Conservation (phyloP, 2,797 vertebrate genomes). For the Anabacerthia variegaticeps region DNA sequence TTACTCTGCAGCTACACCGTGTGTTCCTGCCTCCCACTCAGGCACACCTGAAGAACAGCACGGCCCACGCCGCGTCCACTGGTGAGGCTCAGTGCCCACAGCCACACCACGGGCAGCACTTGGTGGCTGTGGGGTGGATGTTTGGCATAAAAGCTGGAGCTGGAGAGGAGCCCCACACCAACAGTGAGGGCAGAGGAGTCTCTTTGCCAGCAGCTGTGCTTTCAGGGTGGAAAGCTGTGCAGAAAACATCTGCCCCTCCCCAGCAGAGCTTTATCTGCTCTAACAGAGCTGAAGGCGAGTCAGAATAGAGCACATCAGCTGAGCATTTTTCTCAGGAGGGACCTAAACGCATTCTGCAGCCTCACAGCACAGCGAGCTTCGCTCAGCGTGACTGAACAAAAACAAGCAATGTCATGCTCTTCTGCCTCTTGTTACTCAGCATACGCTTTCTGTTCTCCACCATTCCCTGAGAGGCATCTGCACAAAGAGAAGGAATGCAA, state of each 20-base stretch:
- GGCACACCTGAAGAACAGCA: background rate
- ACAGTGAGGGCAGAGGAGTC: background rate
- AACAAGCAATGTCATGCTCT: conserved; percentile 50
- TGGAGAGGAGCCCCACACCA: background rate
- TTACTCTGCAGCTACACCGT: background rate
- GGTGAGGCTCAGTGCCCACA: background rate
- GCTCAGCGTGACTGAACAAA: conserved; percentile 49
- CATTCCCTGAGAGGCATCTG: conserved; percentile 2
- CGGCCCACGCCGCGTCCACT: background rate
- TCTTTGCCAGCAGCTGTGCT: background rate
- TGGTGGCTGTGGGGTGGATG: background rate
- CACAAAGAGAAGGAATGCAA: background rate
- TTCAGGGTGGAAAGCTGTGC: background rate
- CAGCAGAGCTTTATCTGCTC: conserved; percentile 39
- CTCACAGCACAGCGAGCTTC: background rate
- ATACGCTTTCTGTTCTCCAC: background rate
- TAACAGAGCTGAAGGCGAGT: background rate
- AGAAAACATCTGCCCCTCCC: background rate
- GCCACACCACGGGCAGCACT: background rate
- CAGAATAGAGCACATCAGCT: background rate
- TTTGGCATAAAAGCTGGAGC: background rate
- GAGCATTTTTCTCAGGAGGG: conserved; percentile 24
- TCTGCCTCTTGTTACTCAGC: conserved; percentile 50
- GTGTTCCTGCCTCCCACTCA: background rate
- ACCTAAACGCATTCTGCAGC: background rate